Evolutionary conservation across 2,797 vertebrate genomes (phyloP), one percentile per base, ranked within the genome.

Genomic region (Eulemur mongoz): DNA sequence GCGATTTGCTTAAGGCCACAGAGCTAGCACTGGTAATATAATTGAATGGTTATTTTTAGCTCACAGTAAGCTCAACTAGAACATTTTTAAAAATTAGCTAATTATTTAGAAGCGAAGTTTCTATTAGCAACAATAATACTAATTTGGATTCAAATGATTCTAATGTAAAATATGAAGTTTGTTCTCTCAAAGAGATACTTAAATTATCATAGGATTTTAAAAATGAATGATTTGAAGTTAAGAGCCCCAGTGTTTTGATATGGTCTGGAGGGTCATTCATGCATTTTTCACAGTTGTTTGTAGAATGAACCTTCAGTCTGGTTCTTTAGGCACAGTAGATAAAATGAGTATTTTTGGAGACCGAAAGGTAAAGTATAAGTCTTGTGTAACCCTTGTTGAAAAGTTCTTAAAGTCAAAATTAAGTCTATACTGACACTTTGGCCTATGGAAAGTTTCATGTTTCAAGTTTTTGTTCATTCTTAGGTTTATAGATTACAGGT

Each of bases 401-500:
- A 89, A 50, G 23, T 94, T 92, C 73, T 91, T 91, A 82, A 72
- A 86, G 59, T 80, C 52, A 91, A 57, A 93, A 78, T 94, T 78
- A 69, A 95, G 43, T 67, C 63, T 97, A 1, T 54, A 32, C 59
- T 61, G 30, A 92, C 17, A 43, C 72, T 96, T 88, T 80, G 93
- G 50, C 89, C 79, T 88, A 25, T 61, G 52, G 32, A 89, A 45
- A 70, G 87, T 89, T 91, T 93, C 52, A 50, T 35, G 12, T 96
- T 95, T 94, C 92, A 94, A 54, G 54, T 69, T 90, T 93, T 95
- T 97, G 18, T 93, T 94, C 87, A 93, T 91, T 94, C 75, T 88
- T 92, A 87, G 89, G 73, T 84, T 96, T 63, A 69, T 90, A 78
- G 85, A 97, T 96, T 92, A 69, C n/a, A 96, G 84, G 38, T 91